Evolutionary conservation across 1,140 invertebrate species (phyloP).

Genomic region (Coptotermes formosanus): DNA sequence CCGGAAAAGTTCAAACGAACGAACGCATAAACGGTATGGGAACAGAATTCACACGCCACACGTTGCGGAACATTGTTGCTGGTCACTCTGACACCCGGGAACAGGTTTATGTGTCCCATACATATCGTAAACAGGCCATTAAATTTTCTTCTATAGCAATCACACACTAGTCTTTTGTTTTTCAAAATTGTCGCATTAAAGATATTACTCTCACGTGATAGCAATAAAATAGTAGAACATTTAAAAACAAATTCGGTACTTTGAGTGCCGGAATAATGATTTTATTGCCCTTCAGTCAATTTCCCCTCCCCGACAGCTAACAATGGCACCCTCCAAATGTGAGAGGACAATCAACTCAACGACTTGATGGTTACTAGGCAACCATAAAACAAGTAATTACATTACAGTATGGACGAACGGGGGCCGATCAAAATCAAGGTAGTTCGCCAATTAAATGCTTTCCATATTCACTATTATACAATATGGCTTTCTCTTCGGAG

Average conservation of each 20-base stretch:
- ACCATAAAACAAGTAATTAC: constrained; percentile 17
- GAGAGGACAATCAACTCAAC: constrained; percentile 13
- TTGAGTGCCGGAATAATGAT: not conserved
- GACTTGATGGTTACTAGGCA: constrained; percentile 15
- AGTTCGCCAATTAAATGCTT: not conserved
- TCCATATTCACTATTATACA: not conserved
- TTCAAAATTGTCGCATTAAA: not conserved
- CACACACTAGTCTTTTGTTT: not conserved
- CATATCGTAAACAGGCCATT: not conserved
- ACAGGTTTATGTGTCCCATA: not conserved
- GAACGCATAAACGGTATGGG: no score
- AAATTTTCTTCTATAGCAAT: not conserved
- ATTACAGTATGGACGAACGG: not conserved
- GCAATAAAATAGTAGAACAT: not conserved
- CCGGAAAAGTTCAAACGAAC: no score
- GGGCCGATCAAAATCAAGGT: not conserved
- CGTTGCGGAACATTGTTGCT: not conserved
- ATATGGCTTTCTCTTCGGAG: not conserved
- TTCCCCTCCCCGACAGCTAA: not conserved
- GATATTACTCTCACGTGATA: not conserved
- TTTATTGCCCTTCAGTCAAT: constrained; percentile 17
- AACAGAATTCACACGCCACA: not conserved
- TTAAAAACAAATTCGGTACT: constrained; percentile 8
- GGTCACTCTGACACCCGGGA: not conserved
- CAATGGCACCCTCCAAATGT: not conserved